These are phyloP conservation scores for Phania funesta DNA, from an alignment of 2,888 invertebrate genomes.

Conservation along the genomic window DNA sequence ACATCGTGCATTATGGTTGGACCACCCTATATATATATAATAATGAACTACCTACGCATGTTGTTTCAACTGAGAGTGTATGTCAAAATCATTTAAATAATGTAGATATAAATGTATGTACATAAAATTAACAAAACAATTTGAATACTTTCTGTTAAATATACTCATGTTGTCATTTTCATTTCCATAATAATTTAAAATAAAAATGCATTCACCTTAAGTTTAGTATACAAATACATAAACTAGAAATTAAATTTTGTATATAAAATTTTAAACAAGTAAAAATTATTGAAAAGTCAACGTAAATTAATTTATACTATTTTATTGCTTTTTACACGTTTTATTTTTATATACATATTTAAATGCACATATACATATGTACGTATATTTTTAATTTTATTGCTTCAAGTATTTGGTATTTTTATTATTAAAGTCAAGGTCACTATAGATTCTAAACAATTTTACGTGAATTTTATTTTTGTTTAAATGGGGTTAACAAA, in stretches of 20 bases:
- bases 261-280: neutral
- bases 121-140: neutral
- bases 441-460: conserved; percentile 5
- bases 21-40: no score
- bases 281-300: neutral
- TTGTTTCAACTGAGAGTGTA: neutral
- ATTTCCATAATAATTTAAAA: conserved; percentile 21
- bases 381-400: conserved; percentile 24
- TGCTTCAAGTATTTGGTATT: conserved; percentile 50
- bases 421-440: conserved; percentile 63
- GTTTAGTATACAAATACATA: conserved; percentile 31
- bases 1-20: no score
- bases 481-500: conserved; percentile 21
- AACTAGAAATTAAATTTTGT: conserved; percentile 8
- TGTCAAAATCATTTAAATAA: neutral
- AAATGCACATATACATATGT: no score
- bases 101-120: neutral
- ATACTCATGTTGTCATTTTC: conserved; percentile 14
- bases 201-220: conserved; percentile 33
- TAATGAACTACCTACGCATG: neutral
- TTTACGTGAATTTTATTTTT: neutral
- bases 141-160: neutral
- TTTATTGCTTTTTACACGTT: conserved; percentile 13
- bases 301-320: neutral
- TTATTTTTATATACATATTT: conserved; percentile 2